phyloP scores from a whole-genome alignment of 2,113 vertebrate species.

The Microcebus murinus region DNA sequence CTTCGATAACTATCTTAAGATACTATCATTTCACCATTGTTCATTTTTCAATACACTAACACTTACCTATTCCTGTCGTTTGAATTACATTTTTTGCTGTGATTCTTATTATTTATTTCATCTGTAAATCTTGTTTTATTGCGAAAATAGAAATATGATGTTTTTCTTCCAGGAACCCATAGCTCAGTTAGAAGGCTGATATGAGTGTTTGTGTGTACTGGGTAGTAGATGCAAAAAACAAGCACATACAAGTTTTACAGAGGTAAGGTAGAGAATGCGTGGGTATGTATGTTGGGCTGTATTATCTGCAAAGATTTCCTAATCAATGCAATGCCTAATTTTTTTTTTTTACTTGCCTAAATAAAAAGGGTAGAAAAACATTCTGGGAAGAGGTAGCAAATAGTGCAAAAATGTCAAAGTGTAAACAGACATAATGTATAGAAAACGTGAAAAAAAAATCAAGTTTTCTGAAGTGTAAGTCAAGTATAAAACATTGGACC shows the following conservation, averaged over 20 bases:
- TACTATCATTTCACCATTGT: neutral
- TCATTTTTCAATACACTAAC: neutral
- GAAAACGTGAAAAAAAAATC: neutral
- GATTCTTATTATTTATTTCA: neutral
- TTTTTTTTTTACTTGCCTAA: neutral
- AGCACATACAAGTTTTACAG: neutral
- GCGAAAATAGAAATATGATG: neutral
- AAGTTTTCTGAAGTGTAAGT: neutral
- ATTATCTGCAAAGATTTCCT: neutral
- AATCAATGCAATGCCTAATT: neutral
- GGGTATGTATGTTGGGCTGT: neutral
- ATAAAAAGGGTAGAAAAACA: neutral
- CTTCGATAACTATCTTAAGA: neutral
- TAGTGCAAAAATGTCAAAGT: neutral
- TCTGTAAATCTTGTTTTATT: neutral
- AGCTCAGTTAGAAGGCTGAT: neutral
- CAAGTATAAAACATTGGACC: neutral
- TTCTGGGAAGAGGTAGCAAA: neutral
- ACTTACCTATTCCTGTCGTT: neutral
- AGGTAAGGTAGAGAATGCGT: neutral
- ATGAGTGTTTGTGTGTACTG: neutral
- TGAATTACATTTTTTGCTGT: neutral
- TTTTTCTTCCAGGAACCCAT: neutral
- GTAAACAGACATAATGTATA: neutral
- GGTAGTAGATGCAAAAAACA: neutral